phyloP scores from a whole-genome alignment of 2,797 vertebrate genomes.

The Pogonophryne albipinna region DNA sequence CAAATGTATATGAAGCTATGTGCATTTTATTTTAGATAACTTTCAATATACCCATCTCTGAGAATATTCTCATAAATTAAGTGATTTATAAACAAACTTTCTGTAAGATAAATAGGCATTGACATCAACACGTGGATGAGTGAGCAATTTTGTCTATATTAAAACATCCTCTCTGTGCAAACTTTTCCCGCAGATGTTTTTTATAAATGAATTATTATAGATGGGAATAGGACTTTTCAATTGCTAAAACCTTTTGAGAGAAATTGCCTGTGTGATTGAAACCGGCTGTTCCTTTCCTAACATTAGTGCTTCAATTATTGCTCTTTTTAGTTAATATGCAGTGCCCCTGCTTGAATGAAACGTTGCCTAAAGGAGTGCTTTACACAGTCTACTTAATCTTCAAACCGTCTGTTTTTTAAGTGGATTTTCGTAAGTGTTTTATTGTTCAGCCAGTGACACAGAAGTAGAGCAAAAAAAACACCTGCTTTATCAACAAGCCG shows the following conservation, averaged over 20 bases:
- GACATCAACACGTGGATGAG: not conserved
- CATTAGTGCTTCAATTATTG: not conserved
- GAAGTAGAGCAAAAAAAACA: not conserved
- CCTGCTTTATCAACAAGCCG: not conserved
- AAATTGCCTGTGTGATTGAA: not conserved
- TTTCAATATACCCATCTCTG: not conserved
- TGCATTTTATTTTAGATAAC: too few relatives aligned
- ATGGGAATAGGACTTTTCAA: not conserved
- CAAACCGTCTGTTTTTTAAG: too few relatives aligned
- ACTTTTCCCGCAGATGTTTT: not conserved
- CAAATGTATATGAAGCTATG: not conserved
- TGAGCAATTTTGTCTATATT: not conserved
- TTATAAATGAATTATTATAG: not conserved
- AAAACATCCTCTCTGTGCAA: not conserved
- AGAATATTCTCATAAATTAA: not conserved
- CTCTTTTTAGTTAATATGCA: too few relatives aligned
- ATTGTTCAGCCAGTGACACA: not conserved
- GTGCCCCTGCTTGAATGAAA: too few relatives aligned
- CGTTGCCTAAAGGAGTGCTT: too few relatives aligned
- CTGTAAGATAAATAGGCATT: slow-evolving; percentile 11
- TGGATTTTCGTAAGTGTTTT: not conserved
- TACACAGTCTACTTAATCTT: too few relatives aligned
- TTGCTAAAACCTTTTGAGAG: not conserved
- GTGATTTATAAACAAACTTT: slow-evolving; percentile 1
- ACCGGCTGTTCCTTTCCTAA: not conserved